phyloP scores from a whole-genome alignment of 2,797 vertebrate genomes.

The Bovichtus variegatus region DNA sequence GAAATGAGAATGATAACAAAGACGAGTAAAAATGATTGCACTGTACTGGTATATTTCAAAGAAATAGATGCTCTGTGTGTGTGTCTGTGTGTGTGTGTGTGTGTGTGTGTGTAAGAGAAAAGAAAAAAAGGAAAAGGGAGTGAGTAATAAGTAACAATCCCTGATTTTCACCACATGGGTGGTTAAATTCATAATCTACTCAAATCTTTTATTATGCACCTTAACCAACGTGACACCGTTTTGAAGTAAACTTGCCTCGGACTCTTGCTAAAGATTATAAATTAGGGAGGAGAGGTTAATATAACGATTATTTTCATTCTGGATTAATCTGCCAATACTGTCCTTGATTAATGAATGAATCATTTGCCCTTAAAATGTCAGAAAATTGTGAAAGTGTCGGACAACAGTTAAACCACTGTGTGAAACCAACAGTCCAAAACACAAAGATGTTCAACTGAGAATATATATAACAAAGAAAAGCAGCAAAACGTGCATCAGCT shows the following conservation, averaged over 20 bases:
- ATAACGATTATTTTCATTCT: not conserved
- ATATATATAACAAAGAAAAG: not conserved
- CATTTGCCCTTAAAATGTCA: not conserved
- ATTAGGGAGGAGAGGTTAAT: not conserved
- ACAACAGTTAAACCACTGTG: no score
- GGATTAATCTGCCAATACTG: no score
- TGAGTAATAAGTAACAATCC: not conserved
- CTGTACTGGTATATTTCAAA: constrained; percentile 18
- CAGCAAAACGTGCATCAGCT: not conserved
- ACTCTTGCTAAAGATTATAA: not conserved
- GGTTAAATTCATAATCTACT: not conserved
- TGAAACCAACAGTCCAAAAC: not conserved
- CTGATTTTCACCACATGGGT: constrained; percentile 22
- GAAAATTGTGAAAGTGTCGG: not conserved
- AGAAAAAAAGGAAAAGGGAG: not conserved
- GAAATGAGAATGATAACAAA: constrained; percentile 31
- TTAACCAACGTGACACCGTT: not conserved
- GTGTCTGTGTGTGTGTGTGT: constrained; percentile 1
- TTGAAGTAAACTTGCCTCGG: not conserved
- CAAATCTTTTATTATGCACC: not conserved
- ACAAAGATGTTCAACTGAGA: not conserved
- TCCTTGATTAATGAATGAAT: not conserved
- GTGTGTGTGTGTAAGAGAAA: not conserved
- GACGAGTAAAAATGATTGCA: constrained; percentile 12
- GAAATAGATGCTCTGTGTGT: not conserved